Conservation (phyloP, 2,113 vertebrate genomes). For the Athene cunicularia region DNA sequence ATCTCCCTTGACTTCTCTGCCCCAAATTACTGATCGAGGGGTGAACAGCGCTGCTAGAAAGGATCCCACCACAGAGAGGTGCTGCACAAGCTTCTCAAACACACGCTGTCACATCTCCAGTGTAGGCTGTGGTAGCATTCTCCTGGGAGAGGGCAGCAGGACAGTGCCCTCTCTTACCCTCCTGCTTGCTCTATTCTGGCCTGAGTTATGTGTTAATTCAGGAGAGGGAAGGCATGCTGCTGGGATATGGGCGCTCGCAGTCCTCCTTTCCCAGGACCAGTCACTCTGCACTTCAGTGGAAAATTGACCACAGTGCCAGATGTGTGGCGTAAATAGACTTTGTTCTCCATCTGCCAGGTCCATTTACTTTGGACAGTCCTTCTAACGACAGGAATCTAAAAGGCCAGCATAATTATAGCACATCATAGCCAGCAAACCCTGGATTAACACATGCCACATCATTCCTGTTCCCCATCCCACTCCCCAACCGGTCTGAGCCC, state of each 20-base stretch:
- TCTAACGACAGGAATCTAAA: not conserved
- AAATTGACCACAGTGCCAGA: conserved; percentile 9
- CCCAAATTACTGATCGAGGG: not conserved
- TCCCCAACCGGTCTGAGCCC: not conserved
- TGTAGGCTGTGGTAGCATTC: not conserved
- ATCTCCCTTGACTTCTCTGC: not conserved
- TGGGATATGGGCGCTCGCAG: not conserved
- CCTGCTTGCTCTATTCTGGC: not conserved
- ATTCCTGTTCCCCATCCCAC: not conserved
- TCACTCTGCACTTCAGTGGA: not conserved
- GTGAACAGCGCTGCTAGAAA: not conserved
- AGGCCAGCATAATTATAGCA: not conserved
- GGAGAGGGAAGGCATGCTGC: not conserved
- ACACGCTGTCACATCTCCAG: not conserved
- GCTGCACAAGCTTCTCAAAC: not conserved
- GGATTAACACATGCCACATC: fast-evolving
- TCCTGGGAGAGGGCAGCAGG: not conserved
- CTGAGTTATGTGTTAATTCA: fast-evolving
- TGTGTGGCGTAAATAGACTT: not conserved
- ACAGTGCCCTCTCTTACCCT: not conserved
- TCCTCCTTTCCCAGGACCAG: conserved; percentile 20
- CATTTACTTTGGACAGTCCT: not conserved
- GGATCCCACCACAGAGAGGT: not conserved
- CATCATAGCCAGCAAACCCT: not conserved
- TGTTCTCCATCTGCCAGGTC: not conserved